Evolutionary conservation across 2,113 vertebrate genomes (phyloP), one percentile per base, ranked within the genome.

Genomic region (Silurus glanis): DNA sequence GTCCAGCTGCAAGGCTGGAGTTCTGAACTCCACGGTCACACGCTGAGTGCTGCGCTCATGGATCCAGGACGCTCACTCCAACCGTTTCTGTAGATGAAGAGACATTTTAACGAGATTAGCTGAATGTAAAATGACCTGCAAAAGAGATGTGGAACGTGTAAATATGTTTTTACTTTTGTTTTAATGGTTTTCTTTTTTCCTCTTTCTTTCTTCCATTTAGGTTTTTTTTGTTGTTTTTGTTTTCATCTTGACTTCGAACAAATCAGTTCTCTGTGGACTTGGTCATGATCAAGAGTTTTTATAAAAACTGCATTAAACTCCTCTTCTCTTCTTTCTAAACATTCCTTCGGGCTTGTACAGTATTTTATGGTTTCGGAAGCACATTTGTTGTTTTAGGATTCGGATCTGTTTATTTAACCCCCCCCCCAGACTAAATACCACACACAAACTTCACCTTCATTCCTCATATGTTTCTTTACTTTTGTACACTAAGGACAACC

Each of bases 11-110:
- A 94, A 91, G 87, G 19, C 90, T 9, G 92, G 89, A 81, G 14
- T 92, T 79, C 90, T 95, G 87, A 95, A 95, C 93, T 95, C 95
- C 28, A 95, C 95, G 1, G 76, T 94, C 87, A 90, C 90, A 19
- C 90, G 91, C 51, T 95, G 90, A 95, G 5, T 55, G 3, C 84
- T 80, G 47, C 9, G 3, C 19, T 28, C n/a, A 13, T 1, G n/a
- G 45, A n/a, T 28, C n/a, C 53, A 16, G 0, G 62, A 25, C 56
- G 3, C 49, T 25, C 72, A 78, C 72, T 67, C 17, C 61, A 12
- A 1, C 59, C 6, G 19, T 21, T 87, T 55, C 56, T 79, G 61
- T 61, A 84, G 16, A 45, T 84, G 69, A 47, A 28, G 72, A 85
- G 67, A 76, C 37, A 53, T 56, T 82, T 62, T 37, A 82, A 80